Conservation (phyloP, 2,113 vertebrate genomes). For the Anarhynchus alexandrinus region DNA sequence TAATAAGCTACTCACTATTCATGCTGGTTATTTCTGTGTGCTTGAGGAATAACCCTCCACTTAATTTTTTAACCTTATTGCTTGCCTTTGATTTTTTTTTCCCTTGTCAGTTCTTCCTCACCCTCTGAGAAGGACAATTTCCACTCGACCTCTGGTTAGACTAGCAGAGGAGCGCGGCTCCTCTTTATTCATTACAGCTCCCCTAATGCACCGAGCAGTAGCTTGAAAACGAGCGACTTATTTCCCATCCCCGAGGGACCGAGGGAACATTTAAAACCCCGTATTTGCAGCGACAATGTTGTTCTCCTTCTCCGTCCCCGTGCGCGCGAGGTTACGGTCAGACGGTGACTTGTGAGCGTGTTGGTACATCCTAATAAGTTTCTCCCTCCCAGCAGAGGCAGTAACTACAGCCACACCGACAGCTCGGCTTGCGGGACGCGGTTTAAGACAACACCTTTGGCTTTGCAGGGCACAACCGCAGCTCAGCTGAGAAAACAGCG, state of each 20-base stretch:
- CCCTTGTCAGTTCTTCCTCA: not conserved
- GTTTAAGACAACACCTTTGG: not conserved
- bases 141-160: not conserved
- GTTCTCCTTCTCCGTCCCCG: not conserved
- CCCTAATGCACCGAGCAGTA: accelerated
- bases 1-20: not conserved
- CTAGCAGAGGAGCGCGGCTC: not conserved
- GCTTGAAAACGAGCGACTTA: not conserved
- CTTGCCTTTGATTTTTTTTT: not conserved
- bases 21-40: not conserved
- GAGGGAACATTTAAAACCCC: not conserved
- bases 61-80: not conserved
- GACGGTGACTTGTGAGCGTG: not conserved
- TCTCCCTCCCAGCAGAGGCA: not conserved
- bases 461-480: not conserved
- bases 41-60: not conserved
- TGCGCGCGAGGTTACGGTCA: accelerated
- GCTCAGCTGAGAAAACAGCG: not conserved
- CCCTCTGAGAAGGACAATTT: not conserved
- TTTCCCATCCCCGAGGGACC: not conserved
- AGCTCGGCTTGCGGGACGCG: not conserved
- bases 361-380: not conserved
- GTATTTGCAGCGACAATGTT: accelerated
- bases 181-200: not conserved
- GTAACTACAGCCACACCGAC: not conserved